phyloP scores from a whole-genome alignment of 2,888 invertebrate genomes.

The Tenodera sinensis region DNA sequence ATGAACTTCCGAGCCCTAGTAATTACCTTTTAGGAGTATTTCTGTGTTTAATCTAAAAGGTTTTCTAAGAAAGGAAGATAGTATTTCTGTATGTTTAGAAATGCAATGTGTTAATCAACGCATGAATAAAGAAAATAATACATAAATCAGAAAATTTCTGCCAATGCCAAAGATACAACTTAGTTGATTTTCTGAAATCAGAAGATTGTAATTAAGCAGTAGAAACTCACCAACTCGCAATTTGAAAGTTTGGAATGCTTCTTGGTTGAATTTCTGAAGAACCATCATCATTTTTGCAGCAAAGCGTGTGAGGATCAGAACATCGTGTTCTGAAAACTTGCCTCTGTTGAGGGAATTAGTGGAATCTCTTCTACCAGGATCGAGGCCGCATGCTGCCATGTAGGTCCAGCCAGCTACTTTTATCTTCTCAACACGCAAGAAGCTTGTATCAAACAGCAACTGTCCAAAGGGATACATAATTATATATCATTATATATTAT shows the following conservation, averaged over 20 bases:
- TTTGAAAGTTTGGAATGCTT: slow-evolving; percentile 59
- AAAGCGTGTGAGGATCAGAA: slow-evolving; percentile 64
- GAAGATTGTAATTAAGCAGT: neutral
- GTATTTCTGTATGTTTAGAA: no score
- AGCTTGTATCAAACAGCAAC: slow-evolving; percentile 62
- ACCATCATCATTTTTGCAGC: slow-evolving; percentile 68
- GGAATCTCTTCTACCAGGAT: slow-evolving; percentile 65
- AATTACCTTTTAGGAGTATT: no score
- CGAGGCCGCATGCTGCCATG: slow-evolving; percentile 94
- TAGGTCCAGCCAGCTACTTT: slow-evolving; percentile 96
- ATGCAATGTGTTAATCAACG: no score
- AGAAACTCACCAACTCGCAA: slow-evolving; percentile 64
- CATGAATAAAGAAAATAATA: neutral
- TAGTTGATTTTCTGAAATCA: neutral
- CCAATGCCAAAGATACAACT: neutral
- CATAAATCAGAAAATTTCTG: neutral
- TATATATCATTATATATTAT: no score
- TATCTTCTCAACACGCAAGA: slow-evolving; percentile 82
- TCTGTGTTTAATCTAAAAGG: no score
- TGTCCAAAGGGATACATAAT: slow-evolving; percentile 39
- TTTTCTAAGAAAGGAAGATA: no score
- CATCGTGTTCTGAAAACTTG: slow-evolving; percentile 42
- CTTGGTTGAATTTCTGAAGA: slow-evolving; percentile 56
- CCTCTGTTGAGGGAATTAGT: slow-evolving; percentile 33
- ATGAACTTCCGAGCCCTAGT: no score